phyloP scores from a whole-genome alignment of 2,888 invertebrate species.

The Amblyjoppa fuscipennis region DNA sequence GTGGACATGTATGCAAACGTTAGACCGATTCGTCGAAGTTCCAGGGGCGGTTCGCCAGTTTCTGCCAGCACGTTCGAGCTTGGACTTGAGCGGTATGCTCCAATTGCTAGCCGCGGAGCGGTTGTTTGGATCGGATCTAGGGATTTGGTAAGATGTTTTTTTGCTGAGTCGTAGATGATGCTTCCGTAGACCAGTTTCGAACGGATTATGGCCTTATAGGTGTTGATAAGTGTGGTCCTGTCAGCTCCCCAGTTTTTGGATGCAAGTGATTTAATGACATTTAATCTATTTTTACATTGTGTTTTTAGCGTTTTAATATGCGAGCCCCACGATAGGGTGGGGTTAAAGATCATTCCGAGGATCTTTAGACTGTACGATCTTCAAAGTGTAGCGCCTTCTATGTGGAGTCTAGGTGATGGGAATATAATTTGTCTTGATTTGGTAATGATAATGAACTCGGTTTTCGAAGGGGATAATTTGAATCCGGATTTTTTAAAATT shows the following conservation, averaged over 20 bases:
- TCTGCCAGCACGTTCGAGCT: conserved; percentile 30
- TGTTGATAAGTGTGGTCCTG: conserved; percentile 24
- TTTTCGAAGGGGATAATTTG: conserved; percentile 53
- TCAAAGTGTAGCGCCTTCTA: not conserved
- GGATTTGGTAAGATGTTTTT: not conserved
- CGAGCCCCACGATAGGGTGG: conserved; percentile 50
- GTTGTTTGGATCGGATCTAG: conserved; percentile 41
- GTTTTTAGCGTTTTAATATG: conserved; percentile 53
- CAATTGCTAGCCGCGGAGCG: conserved; percentile 35
- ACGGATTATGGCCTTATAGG: conserved; percentile 44
- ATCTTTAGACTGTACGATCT: conserved; percentile 31
- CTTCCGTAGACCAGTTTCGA: conserved; percentile 56
- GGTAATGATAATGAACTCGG: conserved; percentile 44
- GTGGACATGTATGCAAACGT: not conserved
- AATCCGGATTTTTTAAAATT: conserved; percentile 24
- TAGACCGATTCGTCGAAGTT: conserved; percentile 26
- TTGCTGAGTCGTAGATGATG: conserved; percentile 49
- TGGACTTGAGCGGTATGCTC: conserved; percentile 45
- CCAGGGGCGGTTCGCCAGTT: conserved; percentile 24
- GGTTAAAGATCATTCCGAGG: conserved; percentile 60
- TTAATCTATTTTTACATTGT: conserved; percentile 28
- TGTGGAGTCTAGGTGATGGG: not conserved
- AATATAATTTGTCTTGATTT: not conserved
- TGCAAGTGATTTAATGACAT: conserved; percentile 32
- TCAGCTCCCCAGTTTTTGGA: not conserved